Base-by-base conservation (phyloP, 1,140 invertebrate genomes). In the Bombus consobrinus region DNA sequence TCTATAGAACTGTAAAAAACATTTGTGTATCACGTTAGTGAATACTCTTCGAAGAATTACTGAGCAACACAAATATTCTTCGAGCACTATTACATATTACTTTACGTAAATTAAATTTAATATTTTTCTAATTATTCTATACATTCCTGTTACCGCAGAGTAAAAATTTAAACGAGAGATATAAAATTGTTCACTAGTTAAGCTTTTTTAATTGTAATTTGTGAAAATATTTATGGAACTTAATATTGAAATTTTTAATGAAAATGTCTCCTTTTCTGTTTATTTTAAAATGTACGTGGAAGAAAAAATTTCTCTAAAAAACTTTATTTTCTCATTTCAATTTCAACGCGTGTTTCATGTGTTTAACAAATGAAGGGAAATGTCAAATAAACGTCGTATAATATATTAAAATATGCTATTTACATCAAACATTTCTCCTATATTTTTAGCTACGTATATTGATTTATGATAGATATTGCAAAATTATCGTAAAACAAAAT, bases 1-100 rank as follows among this genome's bases (percentile, higher is more conserved):
- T 62, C 28, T 25, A 75, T 82, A 53, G 75, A 82, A 75, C 47
- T 47, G 71, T 28, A 64, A 71, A 82, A 39, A 66, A 15, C 6
- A n/a, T 32, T 25, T 74, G 73, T 47, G 41, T n/a, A 22, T 86
- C 57, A n/a, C 79, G 18, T 53, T 62, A 34, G 32, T 66, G 43
- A 77, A 57, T 32, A 76, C n/a, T 59, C 6, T 32, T 12, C 5
- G 39, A 5, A 47, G 5, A 64, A 64, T 64, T 74, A 18, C 0
- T 32, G 47, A 53, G 18, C 47, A 53, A 53, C 47, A 22, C 18
- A 22, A 22, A 53, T 53, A 53, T 53, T 22, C 47, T 53, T 53
- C 6, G 18, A 53, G 18, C 18, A 22, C 47, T 53, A 22, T 53
- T 53, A 53, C 47, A 53, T 53, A 8, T 53, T 6, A 8, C 18